Conservation (phyloP, 2,797 vertebrate genomes). For the Oreonectes daqikongensis region DNA sequence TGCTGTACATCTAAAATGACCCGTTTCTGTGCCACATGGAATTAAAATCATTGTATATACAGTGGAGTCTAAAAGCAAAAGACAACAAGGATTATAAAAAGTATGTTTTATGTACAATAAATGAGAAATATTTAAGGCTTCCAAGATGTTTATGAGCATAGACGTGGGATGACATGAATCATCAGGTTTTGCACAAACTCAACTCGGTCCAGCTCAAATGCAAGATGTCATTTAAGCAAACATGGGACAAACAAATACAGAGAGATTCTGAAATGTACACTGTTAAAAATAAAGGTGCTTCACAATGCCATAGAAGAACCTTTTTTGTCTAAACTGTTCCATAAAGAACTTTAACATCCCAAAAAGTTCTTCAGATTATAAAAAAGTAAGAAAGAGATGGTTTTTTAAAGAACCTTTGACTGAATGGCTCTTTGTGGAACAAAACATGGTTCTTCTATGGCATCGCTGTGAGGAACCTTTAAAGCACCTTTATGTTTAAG, state of each 20-base stretch:
- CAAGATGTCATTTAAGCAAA: neutral
- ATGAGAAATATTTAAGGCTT: neutral
- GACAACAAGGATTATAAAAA: neutral
- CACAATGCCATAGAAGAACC: no score
- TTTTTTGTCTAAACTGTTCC: no score
- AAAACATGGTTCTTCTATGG: no score
- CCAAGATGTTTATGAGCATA: neutral
- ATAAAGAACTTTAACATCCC: no score
- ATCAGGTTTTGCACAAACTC: neutral
- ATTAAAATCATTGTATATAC: neutral
- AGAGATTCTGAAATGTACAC: neutral
- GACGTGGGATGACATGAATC: neutral
- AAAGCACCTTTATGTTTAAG: no score
- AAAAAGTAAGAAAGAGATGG: no score
- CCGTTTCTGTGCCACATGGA: neutral
- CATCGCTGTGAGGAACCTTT: no score
- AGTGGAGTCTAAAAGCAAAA: neutral
- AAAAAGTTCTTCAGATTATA: no score
- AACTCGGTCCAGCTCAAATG: neutral
- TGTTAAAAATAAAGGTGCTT: no score
- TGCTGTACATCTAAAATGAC: neutral
- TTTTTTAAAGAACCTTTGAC: no score
- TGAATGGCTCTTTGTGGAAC: no score
- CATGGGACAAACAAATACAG: neutral
- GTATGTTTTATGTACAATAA: neutral